phyloP scores from a whole-genome alignment of 2,113 vertebrate species.

The Pituophis catenifer region DNA sequence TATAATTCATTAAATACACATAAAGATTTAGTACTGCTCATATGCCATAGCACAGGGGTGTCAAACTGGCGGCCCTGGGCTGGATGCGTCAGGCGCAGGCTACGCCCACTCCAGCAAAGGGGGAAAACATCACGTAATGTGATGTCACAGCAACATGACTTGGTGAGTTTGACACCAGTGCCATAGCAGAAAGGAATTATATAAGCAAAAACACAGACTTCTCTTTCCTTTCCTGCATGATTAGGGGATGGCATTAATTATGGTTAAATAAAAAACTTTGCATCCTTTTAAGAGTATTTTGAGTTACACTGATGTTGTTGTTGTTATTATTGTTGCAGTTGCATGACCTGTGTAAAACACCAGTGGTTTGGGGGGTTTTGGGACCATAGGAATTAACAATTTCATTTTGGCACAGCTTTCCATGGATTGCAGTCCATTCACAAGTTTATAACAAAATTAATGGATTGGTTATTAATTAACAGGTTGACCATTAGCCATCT shows the following conservation, averaged over 20 bases:
- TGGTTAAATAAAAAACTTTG: not conserved
- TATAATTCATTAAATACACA: not conserved
- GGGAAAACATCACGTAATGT: no score
- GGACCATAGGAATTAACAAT: not conserved
- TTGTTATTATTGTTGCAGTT: not conserved
- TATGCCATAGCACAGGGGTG: not conserved
- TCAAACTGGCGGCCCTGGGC: no score
- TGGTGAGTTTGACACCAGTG: no score
- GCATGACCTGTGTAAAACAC: not conserved
- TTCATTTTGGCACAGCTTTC: not conserved
- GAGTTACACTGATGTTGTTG: not conserved
- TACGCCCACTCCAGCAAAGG: no score
- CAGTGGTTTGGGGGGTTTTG: not conserved
- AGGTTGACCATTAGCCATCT: not conserved
- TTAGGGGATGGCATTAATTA: not conserved
- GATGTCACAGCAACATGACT: no score
- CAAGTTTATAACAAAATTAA: not conserved
- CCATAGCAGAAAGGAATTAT: not conserved
- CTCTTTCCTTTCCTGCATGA: not conserved
- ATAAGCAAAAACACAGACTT: not conserved
- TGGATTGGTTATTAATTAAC: not conserved
- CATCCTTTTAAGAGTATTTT: not conserved
- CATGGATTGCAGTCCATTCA: not conserved
- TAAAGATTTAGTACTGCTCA: not conserved
- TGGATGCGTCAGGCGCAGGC: no score